Conservation (phyloP, 2,113 vertebrate genomes). For the Clarias batrachus region DNA sequence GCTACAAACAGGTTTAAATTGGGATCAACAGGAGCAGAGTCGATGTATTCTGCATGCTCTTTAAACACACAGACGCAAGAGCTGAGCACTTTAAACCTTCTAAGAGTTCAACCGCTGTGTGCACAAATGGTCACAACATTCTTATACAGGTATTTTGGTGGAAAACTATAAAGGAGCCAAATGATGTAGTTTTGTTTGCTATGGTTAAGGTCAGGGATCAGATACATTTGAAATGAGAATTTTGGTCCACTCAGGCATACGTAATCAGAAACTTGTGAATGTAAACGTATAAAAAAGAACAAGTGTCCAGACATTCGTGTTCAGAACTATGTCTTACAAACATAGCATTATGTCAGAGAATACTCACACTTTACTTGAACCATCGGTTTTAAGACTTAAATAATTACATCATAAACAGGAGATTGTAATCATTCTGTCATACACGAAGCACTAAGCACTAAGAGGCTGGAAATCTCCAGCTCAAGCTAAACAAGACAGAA, state of each 20-base stretch:
- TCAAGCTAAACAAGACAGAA: neutral
- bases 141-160: neutral
- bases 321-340: neutral
- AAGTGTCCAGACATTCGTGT: neutral
- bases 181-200: neutral
- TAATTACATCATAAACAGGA: neutral
- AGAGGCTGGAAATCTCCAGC: neutral
- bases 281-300: neutral
- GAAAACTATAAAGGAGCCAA: neutral
- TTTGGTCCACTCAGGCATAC: neutral
- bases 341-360: neutral
- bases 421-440: no score
- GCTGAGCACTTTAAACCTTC: neutral
- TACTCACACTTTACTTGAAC: neutral
- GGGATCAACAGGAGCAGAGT: neutral
- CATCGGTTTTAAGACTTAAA: neutral
- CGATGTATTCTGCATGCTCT: neutral
- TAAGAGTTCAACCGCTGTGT: neutral
- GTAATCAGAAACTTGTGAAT: neutral
- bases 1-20: constrained; percentile 6
- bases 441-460: neutral
- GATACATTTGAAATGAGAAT: neutral
- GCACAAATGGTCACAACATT: neutral
- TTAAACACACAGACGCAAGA: neutral
- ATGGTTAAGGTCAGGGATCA: neutral